Conservation (phyloP, 2,888 invertebrate species). For the Drosophila kokeensis region DNA sequence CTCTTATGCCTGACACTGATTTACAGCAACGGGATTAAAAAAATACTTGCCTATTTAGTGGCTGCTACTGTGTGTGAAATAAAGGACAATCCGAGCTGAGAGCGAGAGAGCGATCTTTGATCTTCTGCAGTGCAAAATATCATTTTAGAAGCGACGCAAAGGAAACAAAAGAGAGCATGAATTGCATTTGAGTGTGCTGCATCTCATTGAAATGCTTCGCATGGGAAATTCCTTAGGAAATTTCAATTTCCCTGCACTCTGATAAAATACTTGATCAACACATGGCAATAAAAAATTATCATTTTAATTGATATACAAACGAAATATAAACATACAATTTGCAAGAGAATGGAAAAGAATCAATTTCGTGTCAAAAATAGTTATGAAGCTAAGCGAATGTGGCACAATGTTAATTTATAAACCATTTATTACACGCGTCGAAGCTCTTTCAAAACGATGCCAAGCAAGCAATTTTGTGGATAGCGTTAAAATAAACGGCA, state of each 20-base stretch:
- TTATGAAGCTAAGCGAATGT: slow-evolving; percentile 28
- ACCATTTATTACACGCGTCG: slow-evolving; percentile 18
- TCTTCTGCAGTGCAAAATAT: neutral
- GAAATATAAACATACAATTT: neutral
- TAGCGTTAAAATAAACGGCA: slow-evolving; percentile 62
- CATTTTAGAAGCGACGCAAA: neutral
- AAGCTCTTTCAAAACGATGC: slow-evolving; percentile 30
- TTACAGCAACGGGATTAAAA: neutral
- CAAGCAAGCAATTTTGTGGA: slow-evolving; percentile 49
- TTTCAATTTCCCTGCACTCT: neutral
- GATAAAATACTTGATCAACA: neutral
- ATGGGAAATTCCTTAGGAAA: neutral
- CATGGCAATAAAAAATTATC: neutral
- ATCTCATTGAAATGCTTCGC: neutral
- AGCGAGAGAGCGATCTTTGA: neutral
- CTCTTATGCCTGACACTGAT: neutral
- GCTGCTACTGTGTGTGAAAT: neutral
- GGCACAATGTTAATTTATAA: slow-evolving; percentile 52
- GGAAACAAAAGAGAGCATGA: neutral
- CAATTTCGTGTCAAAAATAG: slow-evolving; percentile 13
- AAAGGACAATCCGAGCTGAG: neutral
- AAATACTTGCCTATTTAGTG: neutral
- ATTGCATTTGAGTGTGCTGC: neutral
- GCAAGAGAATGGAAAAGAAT: slow-evolving; percentile 4
- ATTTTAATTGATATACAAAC: neutral